Conservation (phyloP, 2,113 vertebrate genomes). For the Clarias macrocephalus region DNA sequence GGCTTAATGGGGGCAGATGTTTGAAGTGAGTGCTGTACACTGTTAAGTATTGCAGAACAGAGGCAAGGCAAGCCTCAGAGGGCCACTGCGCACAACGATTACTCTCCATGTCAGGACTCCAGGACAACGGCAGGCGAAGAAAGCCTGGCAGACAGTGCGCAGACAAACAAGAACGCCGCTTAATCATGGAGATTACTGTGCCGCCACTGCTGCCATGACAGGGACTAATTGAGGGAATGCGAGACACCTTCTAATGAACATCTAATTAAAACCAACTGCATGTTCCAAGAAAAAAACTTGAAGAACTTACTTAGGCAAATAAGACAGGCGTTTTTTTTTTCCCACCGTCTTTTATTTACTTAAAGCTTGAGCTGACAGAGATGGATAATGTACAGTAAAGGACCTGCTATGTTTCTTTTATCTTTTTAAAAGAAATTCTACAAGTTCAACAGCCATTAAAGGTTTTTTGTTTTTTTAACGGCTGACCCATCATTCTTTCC, state of each 20-base stretch:
- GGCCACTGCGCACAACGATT: slow-evolving; percentile 84
- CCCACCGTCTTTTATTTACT: slow-evolving; percentile 23
- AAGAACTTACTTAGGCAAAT: slow-evolving; percentile 48
- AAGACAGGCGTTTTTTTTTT: slow-evolving; percentile 34
- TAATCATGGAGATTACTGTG: slow-evolving; percentile 64
- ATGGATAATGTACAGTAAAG: slow-evolving; percentile 23
- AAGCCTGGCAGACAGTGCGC: slow-evolving; percentile 52
- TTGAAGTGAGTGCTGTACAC: slow-evolving; percentile 96
- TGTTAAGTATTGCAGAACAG: slow-evolving; percentile 88
- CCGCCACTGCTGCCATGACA: slow-evolving; percentile 61
- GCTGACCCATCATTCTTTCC: slow-evolving; percentile 66
- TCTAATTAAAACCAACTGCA: slow-evolving; percentile 68
- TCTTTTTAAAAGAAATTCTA: not conserved
- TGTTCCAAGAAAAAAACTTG: slow-evolving; percentile 56
- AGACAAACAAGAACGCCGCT: slow-evolving; percentile 64
- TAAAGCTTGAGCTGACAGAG: not conserved
- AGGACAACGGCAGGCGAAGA: slow-evolving; percentile 62
- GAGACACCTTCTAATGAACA: slow-evolving; percentile 70
- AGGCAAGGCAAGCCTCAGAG: slow-evolving; percentile 72
- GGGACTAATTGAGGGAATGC: slow-evolving; percentile 65
- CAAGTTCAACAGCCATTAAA: not conserved
- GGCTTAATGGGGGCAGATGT: slow-evolving; percentile 95
- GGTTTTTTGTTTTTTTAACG: slow-evolving; percentile 49
- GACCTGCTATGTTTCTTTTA: not conserved
- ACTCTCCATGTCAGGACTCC: slow-evolving; percentile 82